phyloP scores from a whole-genome alignment of 2,888 invertebrate species.

The Acronicta aceris region DNA sequence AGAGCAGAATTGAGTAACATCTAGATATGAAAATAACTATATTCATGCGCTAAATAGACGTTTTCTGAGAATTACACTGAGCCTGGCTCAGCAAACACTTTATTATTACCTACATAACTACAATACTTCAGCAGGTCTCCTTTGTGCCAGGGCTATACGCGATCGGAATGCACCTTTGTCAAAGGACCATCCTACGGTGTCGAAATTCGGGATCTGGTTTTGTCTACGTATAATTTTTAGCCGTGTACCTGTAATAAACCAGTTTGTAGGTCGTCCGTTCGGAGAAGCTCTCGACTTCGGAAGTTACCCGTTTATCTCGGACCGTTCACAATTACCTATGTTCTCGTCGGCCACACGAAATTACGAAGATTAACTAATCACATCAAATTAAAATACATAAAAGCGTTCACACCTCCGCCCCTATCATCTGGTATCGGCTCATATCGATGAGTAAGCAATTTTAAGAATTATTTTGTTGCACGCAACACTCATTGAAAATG shows the following conservation, averaged over 20 bases:
- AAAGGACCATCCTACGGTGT: constrained; percentile 74
- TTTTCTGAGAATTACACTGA: constrained; percentile 31
- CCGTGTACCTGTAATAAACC: constrained; percentile 85
- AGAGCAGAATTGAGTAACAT: neutral
- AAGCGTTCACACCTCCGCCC: constrained; percentile 69
- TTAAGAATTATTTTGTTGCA: constrained; percentile 64
- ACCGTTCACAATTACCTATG: constrained; percentile 65
- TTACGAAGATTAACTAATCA: constrained; percentile 68
- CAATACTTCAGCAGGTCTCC: constrained; percentile 61
- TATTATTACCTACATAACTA: constrained; percentile 49
- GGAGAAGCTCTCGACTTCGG: constrained; percentile 71
- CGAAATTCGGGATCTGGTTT: constrained; percentile 77
- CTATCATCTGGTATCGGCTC: constrained; percentile 55
- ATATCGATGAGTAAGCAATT: constrained; percentile 69
- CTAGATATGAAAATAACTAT: too few species aligned
- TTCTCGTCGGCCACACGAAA: constrained; percentile 59
- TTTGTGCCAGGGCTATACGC: constrained; percentile 65
- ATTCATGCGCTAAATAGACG: constrained; percentile 1
- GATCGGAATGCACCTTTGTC: constrained; percentile 82
- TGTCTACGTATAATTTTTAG: constrained; percentile 86
- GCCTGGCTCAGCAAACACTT: constrained; percentile 20
- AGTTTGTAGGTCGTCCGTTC: constrained; percentile 77
- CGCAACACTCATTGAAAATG: constrained; percentile 67
- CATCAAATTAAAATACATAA: constrained; percentile 65
- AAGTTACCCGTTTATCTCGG: constrained; percentile 73